Evolutionary conservation across 2,113 vertebrate species (phyloP), one percentile per base, ranked within the genome.

Genomic region (Spea multiplicata): DNA sequence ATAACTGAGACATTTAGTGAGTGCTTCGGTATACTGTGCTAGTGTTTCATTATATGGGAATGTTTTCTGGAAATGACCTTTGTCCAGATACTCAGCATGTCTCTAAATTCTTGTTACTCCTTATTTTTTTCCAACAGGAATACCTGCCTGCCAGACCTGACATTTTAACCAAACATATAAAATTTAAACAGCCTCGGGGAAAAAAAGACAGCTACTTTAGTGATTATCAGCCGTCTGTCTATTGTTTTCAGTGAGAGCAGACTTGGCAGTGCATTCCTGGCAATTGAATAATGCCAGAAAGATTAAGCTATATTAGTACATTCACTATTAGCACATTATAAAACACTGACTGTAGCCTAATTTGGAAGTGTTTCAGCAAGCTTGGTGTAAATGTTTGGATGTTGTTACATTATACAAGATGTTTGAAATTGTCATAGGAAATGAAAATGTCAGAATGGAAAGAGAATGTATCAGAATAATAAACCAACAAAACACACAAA

Each of bases 281-380:
- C 87, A 87, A 86, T 66, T 93, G 92, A 93, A 92, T 92, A 93
- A 93, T 89, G 91, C 87, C 87, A 82, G 87, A 53, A 83, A 83
- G 91, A 93, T 92, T 91, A 92, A 62, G n/a, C 87, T 91, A 83
- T 85, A 88, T 86, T 86, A 85, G 90, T 87, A 86, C 87, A 86
- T 89, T 88, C 88, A 88, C 89, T 89, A 90, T 83, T 82, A 84
- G 83, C 86, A 86, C 84, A 83, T 87, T 85, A 85, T 81, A 86
- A 78, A 85, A 86, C 84, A 83, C 85, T 83, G 89, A 86, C 85
- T 88, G 85, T 89, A 87, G 84, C 92, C 92, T 93, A 93, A 93
- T 93, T 93, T 93, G 92, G 92, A 93, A 93, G 88, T 90, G 86
- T 73, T 88, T 82, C 84, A 86, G 81, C 83, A 4, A 67, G 49